phyloP scores from a whole-genome alignment of 2,797 vertebrate species.

The Nyctalus aviator region DNA sequence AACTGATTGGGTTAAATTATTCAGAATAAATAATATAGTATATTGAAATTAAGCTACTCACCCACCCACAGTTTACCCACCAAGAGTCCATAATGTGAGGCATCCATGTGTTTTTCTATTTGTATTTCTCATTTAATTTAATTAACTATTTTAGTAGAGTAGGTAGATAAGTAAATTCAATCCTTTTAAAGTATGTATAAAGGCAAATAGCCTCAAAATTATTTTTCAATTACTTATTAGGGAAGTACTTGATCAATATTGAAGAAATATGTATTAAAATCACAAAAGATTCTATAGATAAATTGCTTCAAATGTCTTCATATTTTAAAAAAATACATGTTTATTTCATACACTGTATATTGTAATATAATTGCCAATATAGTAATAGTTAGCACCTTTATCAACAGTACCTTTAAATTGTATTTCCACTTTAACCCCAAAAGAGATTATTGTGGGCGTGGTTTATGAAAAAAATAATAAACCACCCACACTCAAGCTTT shows the following conservation, averaged over 20 bases:
- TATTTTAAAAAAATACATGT: neutral
- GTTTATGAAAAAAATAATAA: slow-evolving; percentile 2
- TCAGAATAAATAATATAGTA: neutral
- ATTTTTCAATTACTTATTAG: neutral
- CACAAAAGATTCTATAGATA: neutral
- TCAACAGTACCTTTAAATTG: neutral
- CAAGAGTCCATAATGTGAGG: neutral
- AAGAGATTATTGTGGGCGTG: rapidly evolving
- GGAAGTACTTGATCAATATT: neutral
- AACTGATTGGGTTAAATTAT: neutral
- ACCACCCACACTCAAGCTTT: neutral
- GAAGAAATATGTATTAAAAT: neutral
- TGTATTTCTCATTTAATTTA: neutral
- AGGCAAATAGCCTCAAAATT: neutral
- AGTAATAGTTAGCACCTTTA: neutral
- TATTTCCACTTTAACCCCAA: neutral
- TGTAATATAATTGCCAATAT: neutral
- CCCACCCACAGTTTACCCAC: neutral
- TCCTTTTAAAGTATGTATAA: neutral
- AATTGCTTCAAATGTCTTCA: neutral
- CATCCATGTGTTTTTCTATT: neutral
- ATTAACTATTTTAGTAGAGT: neutral
- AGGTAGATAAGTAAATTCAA: neutral
- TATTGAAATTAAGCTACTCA: neutral
- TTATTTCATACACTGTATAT: neutral